Percentiles rank a stretch among this genome's conserved stretches.
These are phyloP conservation scores for Anagrus nilaparvatae DNA, from an alignment of 1,140 invertebrate genomes.

Conservation along the genomic window DNA sequence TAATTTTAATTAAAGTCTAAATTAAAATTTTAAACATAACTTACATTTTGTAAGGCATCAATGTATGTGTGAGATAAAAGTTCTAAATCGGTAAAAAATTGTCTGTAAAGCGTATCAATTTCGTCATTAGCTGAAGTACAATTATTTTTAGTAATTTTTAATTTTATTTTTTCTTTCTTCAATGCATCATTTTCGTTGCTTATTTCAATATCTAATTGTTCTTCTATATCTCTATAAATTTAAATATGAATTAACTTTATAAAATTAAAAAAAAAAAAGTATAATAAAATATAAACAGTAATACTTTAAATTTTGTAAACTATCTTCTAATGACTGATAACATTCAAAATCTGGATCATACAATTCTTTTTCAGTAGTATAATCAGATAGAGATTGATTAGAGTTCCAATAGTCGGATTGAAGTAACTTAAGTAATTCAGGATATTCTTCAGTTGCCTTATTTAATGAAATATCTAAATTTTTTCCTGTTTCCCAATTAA, in stretches of 20 bases:
- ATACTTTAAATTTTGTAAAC: constrained; percentile 31
- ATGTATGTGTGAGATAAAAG: constrained; percentile 26
- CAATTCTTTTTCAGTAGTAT: constrained; percentile 24
- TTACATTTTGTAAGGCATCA: constrained; percentile 29
- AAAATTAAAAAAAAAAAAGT: constrained; percentile 9
- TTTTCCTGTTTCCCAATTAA: constrained; percentile 23
- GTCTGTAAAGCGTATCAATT: constrained; percentile 24
- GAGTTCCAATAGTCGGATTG: constrained; percentile 16
- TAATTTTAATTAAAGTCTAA: not conserved
- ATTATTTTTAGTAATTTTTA: constrained; percentile 25
- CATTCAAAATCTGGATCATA: constrained; percentile 28
- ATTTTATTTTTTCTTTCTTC: constrained; percentile 26
- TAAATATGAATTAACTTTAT: constrained; percentile 6
- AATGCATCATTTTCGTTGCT: constrained; percentile 24
- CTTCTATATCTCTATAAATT: constrained; percentile 27
- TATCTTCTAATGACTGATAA: constrained; percentile 24
- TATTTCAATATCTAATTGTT: constrained; percentile 28
- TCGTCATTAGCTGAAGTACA: constrained; percentile 24
- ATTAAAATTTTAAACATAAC: too few species aligned
- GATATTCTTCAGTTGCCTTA: constrained; percentile 24
- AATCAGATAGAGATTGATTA: constrained; percentile 16
- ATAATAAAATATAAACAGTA: constrained; percentile 4
- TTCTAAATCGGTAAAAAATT: constrained; percentile 26
- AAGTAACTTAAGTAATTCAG: constrained; percentile 27
- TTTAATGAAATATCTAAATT: constrained; percentile 28